Base-by-base conservation (phyloP, 2,113 vertebrate species). In the Poeciliopsis retropinna region DNA sequence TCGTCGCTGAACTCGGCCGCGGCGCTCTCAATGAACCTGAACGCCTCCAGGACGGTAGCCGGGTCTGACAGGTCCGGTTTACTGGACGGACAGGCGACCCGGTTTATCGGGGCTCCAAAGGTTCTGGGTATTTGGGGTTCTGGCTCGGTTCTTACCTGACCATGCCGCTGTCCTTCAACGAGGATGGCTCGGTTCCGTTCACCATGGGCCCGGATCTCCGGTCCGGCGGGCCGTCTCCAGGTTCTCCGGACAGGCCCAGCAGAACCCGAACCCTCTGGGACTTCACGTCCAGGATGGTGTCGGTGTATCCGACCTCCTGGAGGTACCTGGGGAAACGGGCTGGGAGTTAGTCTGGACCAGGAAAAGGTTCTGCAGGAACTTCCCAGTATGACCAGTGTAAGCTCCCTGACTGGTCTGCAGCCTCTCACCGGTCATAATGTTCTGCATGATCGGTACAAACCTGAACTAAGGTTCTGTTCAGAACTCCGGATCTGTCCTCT, bases 231-330 rank as follows among this genome's bases (percentile, higher is more conserved):
- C 93, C 93, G 39, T 96, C 96, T 71, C 94, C 94, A n/a, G 92
- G 80, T 89, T 97, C 96, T 91, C 94, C 95, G 28, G 96, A 91
- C 86, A 98, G 94, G 37, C 97, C 97, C 84, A 99, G 80, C 84
- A 99, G 94, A n/a, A 95, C 94, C 66, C 94, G 92, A 19, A 98
- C 97, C 63, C 96, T 93, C 92, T 97, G 97, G 51, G 97, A 97
- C 87, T 97, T 98, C 85, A 99, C 98, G 93, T 99, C 97, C 94
- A 99, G 39, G 91, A 99, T 97, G 0, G 97, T 96, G 92, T 98
- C 97, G 0, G 96, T 97, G 88, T 97, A 99, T 30, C 98, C 98
- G 37, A 99, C 97, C 90, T 99, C 98, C 93, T 98, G 97, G 3
- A 99, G 95, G 88, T 98, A 99, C 82, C 98, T 99, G 92, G 0